Percentiles rank a stretch among this genome's conserved stretches.
These are phyloP conservation scores for Zaprionus ghesquierei DNA, from an alignment of 1,140 invertebrate genomes.

Conservation along the genomic window DNA sequence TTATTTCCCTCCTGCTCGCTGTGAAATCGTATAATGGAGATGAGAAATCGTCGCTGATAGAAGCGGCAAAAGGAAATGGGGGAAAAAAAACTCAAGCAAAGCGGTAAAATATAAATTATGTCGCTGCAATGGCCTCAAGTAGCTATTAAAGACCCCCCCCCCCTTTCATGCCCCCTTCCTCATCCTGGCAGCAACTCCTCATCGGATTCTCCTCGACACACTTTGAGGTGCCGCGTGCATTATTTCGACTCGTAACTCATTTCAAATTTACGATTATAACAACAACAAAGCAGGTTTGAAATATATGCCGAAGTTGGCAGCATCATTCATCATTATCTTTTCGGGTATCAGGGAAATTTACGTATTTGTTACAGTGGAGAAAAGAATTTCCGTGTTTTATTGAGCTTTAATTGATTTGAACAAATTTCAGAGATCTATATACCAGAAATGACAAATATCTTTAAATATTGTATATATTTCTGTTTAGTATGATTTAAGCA, in stretches of 20 bases:
- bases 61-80: constrained; percentile 36
- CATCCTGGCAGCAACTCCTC: no score
- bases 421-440: no score
- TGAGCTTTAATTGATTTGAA: no score
- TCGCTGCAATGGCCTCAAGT: constrained; percentile 44
- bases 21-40: constrained; percentile 68
- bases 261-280: constrained; percentile 71
- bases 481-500: no score
- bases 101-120: constrained; percentile 58
- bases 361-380: no score
- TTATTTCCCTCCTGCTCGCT: constrained; percentile 64
- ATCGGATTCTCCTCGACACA: background rate
- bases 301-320: background rate
- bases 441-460: no score
- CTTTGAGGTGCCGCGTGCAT: constrained; percentile 58
- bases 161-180: background rate
- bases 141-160: constrained; percentile 41
- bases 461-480: no score
- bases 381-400: no score
- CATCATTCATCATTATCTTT: background rate
- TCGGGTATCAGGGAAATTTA: no score
- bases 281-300: constrained; percentile 36
- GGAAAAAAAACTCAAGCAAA: constrained; percentile 35
- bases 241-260: constrained; percentile 71
- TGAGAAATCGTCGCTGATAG: constrained; percentile 67